Evolutionary conservation across 2,113 vertebrate genomes (phyloP).

Genomic region (Brachyhypopomus occidentalis): DNA sequence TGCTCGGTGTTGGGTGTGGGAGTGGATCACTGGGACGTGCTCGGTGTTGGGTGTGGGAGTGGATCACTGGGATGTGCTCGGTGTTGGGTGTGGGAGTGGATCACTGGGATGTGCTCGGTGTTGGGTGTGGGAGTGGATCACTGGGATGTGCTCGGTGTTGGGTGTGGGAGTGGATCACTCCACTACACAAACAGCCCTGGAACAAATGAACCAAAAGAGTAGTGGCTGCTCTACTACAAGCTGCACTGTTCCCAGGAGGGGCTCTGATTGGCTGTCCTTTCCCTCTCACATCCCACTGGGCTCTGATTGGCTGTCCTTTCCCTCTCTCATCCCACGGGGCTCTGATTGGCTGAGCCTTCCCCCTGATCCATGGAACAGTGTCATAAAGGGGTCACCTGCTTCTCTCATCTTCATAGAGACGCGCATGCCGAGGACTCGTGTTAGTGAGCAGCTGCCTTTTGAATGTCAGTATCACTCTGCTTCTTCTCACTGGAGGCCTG

Average conservation of each 20-base stretch:
- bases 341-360: slow-evolving; percentile 21
- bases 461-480: slow-evolving; percentile 50
- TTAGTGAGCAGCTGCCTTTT: slow-evolving; percentile 34
- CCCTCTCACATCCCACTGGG: neutral
- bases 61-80: no score
- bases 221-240: slow-evolving; percentile 31
- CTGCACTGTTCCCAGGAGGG: neutral
- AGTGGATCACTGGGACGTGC: no score
- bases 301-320: slow-evolving; percentile 29
- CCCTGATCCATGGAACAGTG: slow-evolving; percentile 18
- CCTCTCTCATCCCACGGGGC: neutral
- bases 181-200: slow-evolving; percentile 34
- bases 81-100: no score
- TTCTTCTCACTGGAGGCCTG: slow-evolving; percentile 46
- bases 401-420: neutral
- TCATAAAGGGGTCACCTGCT: slow-evolving; percentile 14
- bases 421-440: neutral
- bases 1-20: no score
- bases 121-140: no score
- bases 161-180: neutral
- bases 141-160: no score
- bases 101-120: no score
- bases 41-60: no score
- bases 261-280: neutral
- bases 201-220: slow-evolving; percentile 40